Base-by-base conservation (phyloP, 2,113 vertebrate species). In the Corythornis madagascariensis region DNA sequence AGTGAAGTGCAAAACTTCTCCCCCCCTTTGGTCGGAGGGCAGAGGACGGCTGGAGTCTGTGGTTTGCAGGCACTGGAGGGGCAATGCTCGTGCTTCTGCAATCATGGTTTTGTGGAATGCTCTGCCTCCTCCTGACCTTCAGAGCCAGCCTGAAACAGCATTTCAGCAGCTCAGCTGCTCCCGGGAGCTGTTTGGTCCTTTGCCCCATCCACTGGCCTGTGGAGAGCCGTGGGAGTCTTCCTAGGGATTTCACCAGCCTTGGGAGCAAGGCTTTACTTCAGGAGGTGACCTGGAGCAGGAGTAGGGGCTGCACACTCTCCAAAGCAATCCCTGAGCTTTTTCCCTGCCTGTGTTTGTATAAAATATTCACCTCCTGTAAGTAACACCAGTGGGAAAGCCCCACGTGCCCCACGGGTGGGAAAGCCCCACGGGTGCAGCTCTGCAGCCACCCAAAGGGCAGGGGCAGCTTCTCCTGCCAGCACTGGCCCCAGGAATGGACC, bases 61-160 rank as follows among this genome's bases (percentile, higher is more conserved):
- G 93, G 80, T 93, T 88, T 84, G 90, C 15, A 38, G 65, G 89
- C 84, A 33, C 63, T 66, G 87, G 82, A 93, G 65, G 73, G 89
- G 61, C 75, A 85, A 86, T 0, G 21, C 87, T 94, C 87, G 3
- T 29, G 33, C 94, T 79, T 50, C 64, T 80, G 95, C 92, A 89
- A 42, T 87, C 92, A 86, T 64, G 93, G 88, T 26, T 13, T 42
- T 79, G 88, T 22, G 90, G 88, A 90, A 95, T 88, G 92, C 86
- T 93, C 77, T 95, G 92, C 91, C 71, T 90, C 84, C 84, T 85
- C 74, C 80, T 86, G 96, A 93, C 95, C 95, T 93, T 83, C 8
- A 5, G 8, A 64, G 79, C 78, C 14, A 6, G 66, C 66, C 47
- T 75, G 63, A 10, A 43, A n/a, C 31, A n/a, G 89, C 75, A 2